A percentile compares a stretch with the other conserved stretches of the same genome.
phyloP scores from a whole-genome alignment of 2,888 invertebrate species.

The Drosophila koepferae region DNA sequence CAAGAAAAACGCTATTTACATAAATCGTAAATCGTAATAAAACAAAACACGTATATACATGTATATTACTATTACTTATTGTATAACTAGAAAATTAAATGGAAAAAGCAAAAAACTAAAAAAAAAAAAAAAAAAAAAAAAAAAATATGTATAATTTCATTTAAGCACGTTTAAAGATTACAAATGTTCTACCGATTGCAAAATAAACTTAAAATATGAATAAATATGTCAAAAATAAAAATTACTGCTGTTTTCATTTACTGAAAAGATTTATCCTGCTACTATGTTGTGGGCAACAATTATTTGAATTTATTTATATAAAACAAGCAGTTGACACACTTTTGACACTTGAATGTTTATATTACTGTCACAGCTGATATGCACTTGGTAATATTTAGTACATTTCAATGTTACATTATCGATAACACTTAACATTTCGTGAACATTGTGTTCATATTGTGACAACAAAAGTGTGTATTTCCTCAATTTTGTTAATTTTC shows the following conservation, averaged over 20 bases:
- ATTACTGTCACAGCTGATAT: neutral
- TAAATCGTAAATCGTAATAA: slow-evolving; percentile 72
- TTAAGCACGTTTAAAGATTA: slow-evolving; percentile 77
- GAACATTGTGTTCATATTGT: slow-evolving; percentile 23
- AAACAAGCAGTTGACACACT: neutral
- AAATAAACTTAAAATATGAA: slow-evolving; percentile 69
- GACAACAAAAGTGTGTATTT: slow-evolving; percentile 44
- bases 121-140: slow-evolving; percentile 22
- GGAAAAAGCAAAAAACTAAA: slow-evolving; percentile 37
- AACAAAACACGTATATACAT: slow-evolving; percentile 34
- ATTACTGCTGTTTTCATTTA: neutral
- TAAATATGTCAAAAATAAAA: slow-evolving; percentile 53
- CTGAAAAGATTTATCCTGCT: too few species aligned
- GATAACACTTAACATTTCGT: slow-evolving; percentile 9
- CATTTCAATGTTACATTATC: slow-evolving; percentile 16
- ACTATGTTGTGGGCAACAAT: too few species aligned
- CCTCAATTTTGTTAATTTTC: slow-evolving; percentile 1
- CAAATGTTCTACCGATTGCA: slow-evolving; percentile 79
- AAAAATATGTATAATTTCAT: slow-evolving; percentile 77
- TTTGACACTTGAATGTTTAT: neutral
- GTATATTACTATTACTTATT: slow-evolving; percentile 77
- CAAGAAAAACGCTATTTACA: slow-evolving; percentile 69
- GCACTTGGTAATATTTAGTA: slow-evolving; percentile 20
- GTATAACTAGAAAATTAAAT: slow-evolving; percentile 75
- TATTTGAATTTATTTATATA: neutral